These are phyloP conservation scores for Talpa occidentalis DNA, from an alignment of 2,113 vertebrate genomes.

Conservation along the genomic window DNA sequence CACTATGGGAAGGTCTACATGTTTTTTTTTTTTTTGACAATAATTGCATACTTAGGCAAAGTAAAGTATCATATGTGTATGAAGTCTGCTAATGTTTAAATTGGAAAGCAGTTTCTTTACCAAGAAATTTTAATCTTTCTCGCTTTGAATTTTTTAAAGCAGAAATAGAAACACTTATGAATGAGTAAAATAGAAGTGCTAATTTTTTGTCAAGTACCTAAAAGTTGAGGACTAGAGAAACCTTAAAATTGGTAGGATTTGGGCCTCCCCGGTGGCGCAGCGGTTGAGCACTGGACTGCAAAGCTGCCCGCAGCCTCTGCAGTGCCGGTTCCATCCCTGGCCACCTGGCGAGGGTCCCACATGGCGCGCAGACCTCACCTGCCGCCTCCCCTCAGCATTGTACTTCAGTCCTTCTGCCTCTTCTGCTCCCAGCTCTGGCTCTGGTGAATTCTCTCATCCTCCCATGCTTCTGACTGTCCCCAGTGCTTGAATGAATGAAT, in stretches of 20 bases:
- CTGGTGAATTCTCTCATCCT: no score
- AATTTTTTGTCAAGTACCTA: not conserved
- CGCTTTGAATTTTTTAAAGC: not conserved
- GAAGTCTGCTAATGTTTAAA: not conserved
- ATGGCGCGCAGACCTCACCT: no score
- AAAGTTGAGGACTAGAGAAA: not conserved
- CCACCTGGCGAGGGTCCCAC: no score
- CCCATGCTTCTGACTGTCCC: no score
- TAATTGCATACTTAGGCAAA: not conserved
- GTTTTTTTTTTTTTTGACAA: not conserved
- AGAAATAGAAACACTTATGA: not conserved
- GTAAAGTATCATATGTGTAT: not conserved
- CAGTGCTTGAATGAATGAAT: no score
- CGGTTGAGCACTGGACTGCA: no score
- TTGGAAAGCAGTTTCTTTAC: not conserved
- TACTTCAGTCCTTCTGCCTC: no score
- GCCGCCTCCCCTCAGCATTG: no score
- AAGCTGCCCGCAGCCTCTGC: no score
- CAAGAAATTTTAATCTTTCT: not conserved
- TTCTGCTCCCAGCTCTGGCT: no score
- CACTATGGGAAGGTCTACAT: not conserved
- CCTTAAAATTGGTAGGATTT: not conserved
- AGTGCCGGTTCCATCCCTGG: no score
- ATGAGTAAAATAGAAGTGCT: constrained; percentile 1
- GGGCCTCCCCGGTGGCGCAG: no score